Conservation (phyloP, 2,888 invertebrate species). For the Sepioteuthis lessoniana region DNA sequence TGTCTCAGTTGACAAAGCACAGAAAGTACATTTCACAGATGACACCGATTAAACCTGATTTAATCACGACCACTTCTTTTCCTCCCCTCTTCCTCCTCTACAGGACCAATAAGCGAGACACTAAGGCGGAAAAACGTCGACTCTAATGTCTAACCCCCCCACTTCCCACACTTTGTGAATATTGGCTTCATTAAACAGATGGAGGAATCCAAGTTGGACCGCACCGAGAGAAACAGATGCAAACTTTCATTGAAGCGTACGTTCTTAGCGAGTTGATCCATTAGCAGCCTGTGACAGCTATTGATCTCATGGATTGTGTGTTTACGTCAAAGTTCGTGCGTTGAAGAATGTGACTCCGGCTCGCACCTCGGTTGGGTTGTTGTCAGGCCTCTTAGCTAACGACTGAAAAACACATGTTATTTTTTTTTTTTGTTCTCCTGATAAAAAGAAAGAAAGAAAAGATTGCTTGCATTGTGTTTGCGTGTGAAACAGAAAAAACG, state of each 20-base stretch:
- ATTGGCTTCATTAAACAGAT: constrained; percentile 14
- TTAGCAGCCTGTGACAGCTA: not conserved
- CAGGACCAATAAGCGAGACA: not conserved
- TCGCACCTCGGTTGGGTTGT: not conserved
- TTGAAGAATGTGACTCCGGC: not conserved
- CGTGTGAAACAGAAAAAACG: not conserved
- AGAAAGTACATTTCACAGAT: not conserved
- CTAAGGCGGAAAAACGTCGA: not conserved
- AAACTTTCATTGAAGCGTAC: not conserved
- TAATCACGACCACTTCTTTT: no score
- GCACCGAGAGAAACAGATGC: not conserved
- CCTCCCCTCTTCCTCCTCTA: no score
- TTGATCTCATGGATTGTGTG: not conserved
- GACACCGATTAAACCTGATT: not conserved
- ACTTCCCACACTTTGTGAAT: not conserved
- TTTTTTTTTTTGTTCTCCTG: not conserved
- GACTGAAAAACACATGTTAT: not conserved
- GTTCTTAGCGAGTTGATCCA: not conserved
- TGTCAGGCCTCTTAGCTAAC: not conserved
- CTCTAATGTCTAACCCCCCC: not conserved
- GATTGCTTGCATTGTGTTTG: not conserved
- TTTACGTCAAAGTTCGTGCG: not conserved
- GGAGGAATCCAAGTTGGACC: not conserved
- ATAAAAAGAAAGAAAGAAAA: not conserved
- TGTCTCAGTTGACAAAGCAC: not conserved